These are phyloP conservation scores for Micoletzkya japonica DNA, from an alignment of 2,888 invertebrate species.

Conservation along the genomic window DNA sequence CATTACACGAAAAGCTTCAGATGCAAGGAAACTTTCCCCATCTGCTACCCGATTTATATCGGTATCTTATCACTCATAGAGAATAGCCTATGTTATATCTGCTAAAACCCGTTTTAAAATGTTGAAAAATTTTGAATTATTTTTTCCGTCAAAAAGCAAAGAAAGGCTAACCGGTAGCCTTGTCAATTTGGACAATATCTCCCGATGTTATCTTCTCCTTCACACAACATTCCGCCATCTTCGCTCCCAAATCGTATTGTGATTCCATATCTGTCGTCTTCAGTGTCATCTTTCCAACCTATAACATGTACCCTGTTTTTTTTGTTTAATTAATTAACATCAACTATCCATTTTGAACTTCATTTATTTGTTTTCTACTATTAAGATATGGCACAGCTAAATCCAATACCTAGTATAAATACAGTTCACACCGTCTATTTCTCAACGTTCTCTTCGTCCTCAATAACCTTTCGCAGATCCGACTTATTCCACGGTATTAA, in stretches of 20 bases:
- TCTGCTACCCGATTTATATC: too few relatives aligned
- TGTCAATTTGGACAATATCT: constrained; percentile 97
- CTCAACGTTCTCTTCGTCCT: too few relatives aligned
- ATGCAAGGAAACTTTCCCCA: too few relatives aligned
- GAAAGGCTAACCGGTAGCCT: constrained; percentile 79
- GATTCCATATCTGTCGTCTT: constrained; percentile 99
- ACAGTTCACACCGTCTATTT: too few relatives aligned
- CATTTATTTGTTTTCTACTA: background rate
- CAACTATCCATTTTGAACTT: background rate
- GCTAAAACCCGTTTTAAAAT: too few relatives aligned
- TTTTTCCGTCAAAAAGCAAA: too few relatives aligned
- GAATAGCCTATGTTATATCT: too few relatives aligned
- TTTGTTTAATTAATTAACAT: background rate
- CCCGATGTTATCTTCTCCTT: constrained; percentile 78
- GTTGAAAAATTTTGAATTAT: too few relatives aligned
- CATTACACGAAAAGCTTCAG: too few relatives aligned
- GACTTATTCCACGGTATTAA: too few relatives aligned
- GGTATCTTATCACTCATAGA: too few relatives aligned
- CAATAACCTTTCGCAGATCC: background rate
- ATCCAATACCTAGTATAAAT: constrained; percentile 10
- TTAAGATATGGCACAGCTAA: background rate
- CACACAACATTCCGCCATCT: constrained; percentile 59
- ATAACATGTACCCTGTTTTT: background rate
- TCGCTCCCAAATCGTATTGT: constrained; percentile 90
- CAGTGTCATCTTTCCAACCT: constrained; percentile 78